phyloP scores from a whole-genome alignment of 1,140 invertebrate species.

The Drosophila takahashii region DNA sequence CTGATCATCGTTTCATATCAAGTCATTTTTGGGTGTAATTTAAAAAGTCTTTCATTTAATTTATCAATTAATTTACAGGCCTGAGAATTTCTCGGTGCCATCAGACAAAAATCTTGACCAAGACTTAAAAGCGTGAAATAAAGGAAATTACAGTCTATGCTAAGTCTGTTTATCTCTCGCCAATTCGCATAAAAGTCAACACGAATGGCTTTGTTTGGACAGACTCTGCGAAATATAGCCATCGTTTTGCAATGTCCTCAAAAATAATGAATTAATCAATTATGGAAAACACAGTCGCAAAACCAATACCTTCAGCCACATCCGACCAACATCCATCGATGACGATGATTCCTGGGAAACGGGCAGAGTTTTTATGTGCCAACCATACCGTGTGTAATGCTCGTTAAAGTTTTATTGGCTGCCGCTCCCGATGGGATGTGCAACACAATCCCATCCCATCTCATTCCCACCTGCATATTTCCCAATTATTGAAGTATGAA shows the following conservation, averaged over 20 bases:
- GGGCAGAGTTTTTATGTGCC: conserved; percentile 57
- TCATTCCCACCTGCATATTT: conserved; percentile 22
- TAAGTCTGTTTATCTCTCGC: conserved; percentile 21
- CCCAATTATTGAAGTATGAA: conserved; percentile 69
- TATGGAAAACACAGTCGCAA: conserved; percentile 68
- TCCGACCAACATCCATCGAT: conserved; percentile 14
- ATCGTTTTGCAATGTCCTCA: conserved; percentile 40
- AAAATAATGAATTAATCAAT: conserved; percentile 77
- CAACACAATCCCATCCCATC: not conserved
- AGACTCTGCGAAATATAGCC: conserved; percentile 25
- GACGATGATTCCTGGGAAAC: conserved; percentile 60
- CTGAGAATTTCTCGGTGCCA: too few relatives aligned
- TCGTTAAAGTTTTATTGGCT: conserved; percentile 69
- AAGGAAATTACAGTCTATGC: not conserved
- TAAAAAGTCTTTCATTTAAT: too few relatives aligned
- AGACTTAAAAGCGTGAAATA: not conserved
- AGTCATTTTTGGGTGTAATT: too few relatives aligned
- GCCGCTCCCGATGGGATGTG: conserved; percentile 35
- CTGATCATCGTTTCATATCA: too few relatives aligned
- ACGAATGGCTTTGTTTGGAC: conserved; percentile 43
- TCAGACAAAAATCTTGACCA: not conserved
- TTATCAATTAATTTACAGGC: too few relatives aligned
- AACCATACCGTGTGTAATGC: conserved; percentile 31
- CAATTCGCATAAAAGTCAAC: conserved; percentile 25
- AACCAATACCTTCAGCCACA: conserved; percentile 16